Evolutionary conservation across 2,113 vertebrate genomes (phyloP).

Genomic region (Puffinus mauretanicus): DNA sequence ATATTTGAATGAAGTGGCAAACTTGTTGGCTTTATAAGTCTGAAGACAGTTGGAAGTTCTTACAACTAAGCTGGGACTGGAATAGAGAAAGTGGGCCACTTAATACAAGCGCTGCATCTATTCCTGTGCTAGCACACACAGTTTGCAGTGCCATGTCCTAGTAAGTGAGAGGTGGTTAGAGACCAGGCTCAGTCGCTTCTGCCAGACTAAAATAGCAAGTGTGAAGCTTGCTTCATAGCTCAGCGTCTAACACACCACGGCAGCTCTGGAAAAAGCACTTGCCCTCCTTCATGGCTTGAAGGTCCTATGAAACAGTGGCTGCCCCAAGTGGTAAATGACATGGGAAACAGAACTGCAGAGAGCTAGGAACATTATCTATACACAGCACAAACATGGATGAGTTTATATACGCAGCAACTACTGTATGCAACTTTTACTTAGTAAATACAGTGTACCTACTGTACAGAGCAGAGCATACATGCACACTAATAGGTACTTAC

Average conservation of each 20-base stretch:
- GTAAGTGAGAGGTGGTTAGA: neutral
- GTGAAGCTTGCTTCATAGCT: slow-evolving; percentile 33
- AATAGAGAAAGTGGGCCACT: neutral
- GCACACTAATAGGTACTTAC: neutral
- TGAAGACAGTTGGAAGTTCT: neutral
- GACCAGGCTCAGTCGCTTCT: neutral
- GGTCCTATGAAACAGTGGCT: neutral
- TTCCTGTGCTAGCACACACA: neutral
- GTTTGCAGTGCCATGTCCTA: neutral
- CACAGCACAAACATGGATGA: neutral
- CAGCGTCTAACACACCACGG: neutral
- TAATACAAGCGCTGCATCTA: neutral
- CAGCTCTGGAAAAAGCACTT: slow-evolving; percentile 48
- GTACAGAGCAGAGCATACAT: neutral
- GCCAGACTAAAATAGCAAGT: fast-evolving
- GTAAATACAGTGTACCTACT: neutral
- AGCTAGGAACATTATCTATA: neutral
- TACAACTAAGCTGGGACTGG: neutral
- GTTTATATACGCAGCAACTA: neutral
- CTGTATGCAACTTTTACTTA: neutral
- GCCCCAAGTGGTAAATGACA: neutral
- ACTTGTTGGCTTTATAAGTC: neutral
- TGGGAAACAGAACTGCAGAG: neutral
- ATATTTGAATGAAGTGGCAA: neutral
- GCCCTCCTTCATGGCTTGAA: slow-evolving; percentile 49